Evolutionary conservation across 53 echinoderm and acorn worm genomes (phyloP).

Genomic region (Temnopleurus reevesii): DNA sequence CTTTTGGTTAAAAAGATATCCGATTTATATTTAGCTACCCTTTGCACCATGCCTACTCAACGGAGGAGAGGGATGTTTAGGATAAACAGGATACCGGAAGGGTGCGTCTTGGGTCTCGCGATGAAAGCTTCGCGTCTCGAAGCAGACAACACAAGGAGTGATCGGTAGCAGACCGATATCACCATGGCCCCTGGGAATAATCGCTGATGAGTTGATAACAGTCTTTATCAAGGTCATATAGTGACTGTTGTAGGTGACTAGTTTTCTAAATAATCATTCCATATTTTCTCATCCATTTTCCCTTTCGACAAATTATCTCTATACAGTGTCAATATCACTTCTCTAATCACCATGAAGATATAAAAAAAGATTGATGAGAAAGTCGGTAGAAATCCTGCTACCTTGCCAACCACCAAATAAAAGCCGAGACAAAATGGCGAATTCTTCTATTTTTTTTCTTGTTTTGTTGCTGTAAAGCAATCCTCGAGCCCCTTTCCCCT

Average conservation of each 20-base stretch:
- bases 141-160: background rate
- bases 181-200: constrained; percentile 12
- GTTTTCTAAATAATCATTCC: background rate
- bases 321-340: no score
- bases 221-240: background rate
- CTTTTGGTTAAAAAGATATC: background rate
- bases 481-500: no score
- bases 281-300: no score
- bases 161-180: constrained; percentile 8
- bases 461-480: no score
- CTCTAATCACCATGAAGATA: no score
- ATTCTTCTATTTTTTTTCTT: no score
- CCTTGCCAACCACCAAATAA: no score
- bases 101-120: constrained; percentile 18
- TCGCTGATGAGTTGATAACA: background rate
- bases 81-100: constrained; percentile 47
- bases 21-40: background rate
- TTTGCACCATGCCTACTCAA: background rate
- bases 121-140: background rate
- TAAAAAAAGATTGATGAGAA: no score
- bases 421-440: no score
- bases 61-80: background rate
- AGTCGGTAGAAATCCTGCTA: no score
- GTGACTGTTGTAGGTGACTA: background rate
- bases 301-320: no score